These are phyloP conservation scores for Papilio machaon DNA, from an alignment of 1,140 invertebrate genomes.

Conservation along the genomic window DNA sequence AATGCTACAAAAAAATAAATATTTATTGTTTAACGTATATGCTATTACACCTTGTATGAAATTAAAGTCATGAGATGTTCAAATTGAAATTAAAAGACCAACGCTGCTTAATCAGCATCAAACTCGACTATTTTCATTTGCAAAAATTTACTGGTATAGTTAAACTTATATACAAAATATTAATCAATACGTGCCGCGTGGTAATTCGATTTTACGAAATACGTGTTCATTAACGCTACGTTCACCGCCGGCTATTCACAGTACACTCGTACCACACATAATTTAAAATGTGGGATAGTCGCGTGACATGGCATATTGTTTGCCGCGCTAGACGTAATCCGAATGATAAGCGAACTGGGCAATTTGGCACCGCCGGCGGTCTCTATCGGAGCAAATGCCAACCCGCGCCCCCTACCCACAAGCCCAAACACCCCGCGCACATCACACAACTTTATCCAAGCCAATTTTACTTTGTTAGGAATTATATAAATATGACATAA, in stretches of 20 bases:
- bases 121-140: background rate
- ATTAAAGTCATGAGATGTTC: background rate
- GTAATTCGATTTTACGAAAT: conserved; percentile 9
- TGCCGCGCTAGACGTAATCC: conserved; percentile 64
- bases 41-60: no score
- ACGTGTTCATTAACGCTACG: background rate
- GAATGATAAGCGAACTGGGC: conserved; percentile 73
- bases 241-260: conserved; percentile 37
- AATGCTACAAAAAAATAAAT: background rate
- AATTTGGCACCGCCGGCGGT: conserved; percentile 71
- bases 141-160: background rate
- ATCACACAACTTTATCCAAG: conserved; percentile 47
- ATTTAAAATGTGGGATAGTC: conserved; percentile 51
- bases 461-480: conserved; percentile 60
- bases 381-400: conserved; percentile 67
- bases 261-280: conserved; percentile 43
- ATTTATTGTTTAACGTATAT: background rate
- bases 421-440: conserved; percentile 38
- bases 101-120: background rate
- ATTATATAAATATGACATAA: conserved; percentile 48
- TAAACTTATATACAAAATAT: background rate
- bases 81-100: background rate
- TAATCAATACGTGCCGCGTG: background rate
- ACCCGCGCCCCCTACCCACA: conserved; percentile 44
- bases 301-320: conserved; percentile 55